Base-by-base conservation (phyloP, 2,797 vertebrate genomes). In the Tokudaia tokunoshimensis region DNA sequence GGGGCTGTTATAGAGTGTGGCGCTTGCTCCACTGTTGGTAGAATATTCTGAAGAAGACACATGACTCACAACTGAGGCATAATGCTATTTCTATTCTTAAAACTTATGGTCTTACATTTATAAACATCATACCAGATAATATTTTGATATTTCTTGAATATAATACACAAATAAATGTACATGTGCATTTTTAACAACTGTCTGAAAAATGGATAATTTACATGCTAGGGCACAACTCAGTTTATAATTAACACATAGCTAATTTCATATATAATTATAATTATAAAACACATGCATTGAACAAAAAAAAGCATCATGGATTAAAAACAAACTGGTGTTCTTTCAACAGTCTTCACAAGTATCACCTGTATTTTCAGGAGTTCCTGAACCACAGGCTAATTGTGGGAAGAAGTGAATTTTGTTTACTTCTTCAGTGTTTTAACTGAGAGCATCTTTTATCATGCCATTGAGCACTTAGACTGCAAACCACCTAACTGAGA, bases 61-160 rank as follows among this genome's bases (percentile, higher is more conserved):
- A 29, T 13, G 22, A 37, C 22, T 22, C 1, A 9, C 0, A 0
- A 83, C 31, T 41, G 74, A 96, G 47, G 82, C 20, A 52, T 24
- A 83, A 31, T 41, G 1, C 2, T 52, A 34, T 76, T 91, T 15
- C 10, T 78, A 24, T 57, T 82, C 85, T 57, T 50, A 82, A 85
- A 93, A 59, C 11, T 31, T n/a, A 61, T 92, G 74, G 37, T 52
- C 41, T 84, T 67, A 85, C 61, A 88, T 57, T 81, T 82, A 57
- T 81, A 87, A 94, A 72, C 89, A 78, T 72, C 37, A 34, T 15
- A 6, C 78, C 13, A 67, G 41, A 34, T 37, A 93, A 44, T 70
- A 65, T 84, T 95, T 94, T 90, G 24, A 34, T 29, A 80, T 47
- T 81, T 87, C 65, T 26, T 92, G 59, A 96, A 41, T 59, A 78